Base-by-base conservation (phyloP, 2,113 vertebrate species). In the Peromyscus leucopus region DNA sequence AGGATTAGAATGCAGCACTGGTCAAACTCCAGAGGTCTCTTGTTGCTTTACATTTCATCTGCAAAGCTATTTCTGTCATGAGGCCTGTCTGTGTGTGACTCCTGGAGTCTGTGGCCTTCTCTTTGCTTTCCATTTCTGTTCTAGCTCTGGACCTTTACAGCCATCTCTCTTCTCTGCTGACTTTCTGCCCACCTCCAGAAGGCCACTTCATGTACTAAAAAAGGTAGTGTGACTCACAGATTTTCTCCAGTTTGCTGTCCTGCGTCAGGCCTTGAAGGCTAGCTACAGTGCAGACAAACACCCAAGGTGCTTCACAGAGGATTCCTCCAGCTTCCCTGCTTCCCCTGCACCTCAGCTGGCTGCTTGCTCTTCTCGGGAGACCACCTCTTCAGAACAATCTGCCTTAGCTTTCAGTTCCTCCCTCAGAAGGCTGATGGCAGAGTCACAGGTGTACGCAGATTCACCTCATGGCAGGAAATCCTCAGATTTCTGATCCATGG, bases 381-480 rank as follows among this genome's bases (percentile, higher is more conserved):
- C 42, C 19, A 21, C 13, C 48, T 21, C 19, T 85, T 61, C 17
- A 26, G 21, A 51, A 28, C 9, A 46, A 12, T 80, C 12, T 93
- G 46, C 4, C 36, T 51, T 39, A 79, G 28, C 31, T 36, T 13
- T 55, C 42, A 26, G 10, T 16, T 15, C 10, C n/a, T 11, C 19
- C 11, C 28, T 75, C 19, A 65, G 33, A 65, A 42, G 24, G 3
- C 22, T 6, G 2, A 21, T 42, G 15, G 46, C 19, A 65, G 13
- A 65, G 31, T 46, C 69, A 15, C 28, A 65, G 17, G 11, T 48
- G 21, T 39, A 3, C 6, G 8, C 24, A 90, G 39, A 86, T 9
- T 4, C 9, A 7, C 2, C 19, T 0, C 2, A 5, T 72, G 61
- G 7, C 26, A 63, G 39, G 33, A 39, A 5, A 36, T n/a, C 31